Evolutionary conservation across 2,113 vertebrate species (phyloP), one percentile per base, ranked within the genome.

Genomic region (Glaucidium brasilianum): DNA sequence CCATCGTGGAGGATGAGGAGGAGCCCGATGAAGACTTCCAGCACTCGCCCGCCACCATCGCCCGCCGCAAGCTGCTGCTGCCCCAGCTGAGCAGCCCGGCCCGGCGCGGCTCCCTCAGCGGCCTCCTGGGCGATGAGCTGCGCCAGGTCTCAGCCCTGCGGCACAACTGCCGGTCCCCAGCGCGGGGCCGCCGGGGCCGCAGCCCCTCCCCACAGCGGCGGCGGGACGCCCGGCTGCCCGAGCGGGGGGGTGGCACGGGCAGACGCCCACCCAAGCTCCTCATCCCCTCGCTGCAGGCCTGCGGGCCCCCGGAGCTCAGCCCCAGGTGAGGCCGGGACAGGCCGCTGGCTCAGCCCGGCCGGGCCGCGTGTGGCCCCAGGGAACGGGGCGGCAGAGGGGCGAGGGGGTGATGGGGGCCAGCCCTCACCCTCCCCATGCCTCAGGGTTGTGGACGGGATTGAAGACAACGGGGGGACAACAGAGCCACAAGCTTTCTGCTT

Each of bases 371-470:
- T n/a, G 17, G 27, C 41, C 18, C 8, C 59, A 6, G 19, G 74
- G 29, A 35, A 8, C 1, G 59, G 71, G 63, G 71, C 6, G 85
- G 67, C 30, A n/a, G 34, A 37, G 18, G 34, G 37, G 17, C 0
- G 25, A 49, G 6, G 22, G 35, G 19, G n/a, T n/a, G 67, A 11
- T 1, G 0, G 3, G 2, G 34, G 22, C 43, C 66, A n/a, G 10
- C 45, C 49, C 73, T 91, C 60, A 63, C 29, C 43, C 62, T 26
- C 37, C 30, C 45, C 66, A 73, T 3, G 58, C 49, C 85, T 7
- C 76, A 99, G 99, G 95, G 98, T 99, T 22, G 99, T 99, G 92
- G 99, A 99, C 43, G 99, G 99, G 85, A 99, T 99, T 50, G 99
- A 99, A 91, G 99, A 99, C 94, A 98, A 98, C 6, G 96, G 98